Percentiles rank a stretch among this genome's conserved stretches.
Conservation (phyloP, 2,113 vertebrate genomes). For the Pandion haliaetus region DNA sequence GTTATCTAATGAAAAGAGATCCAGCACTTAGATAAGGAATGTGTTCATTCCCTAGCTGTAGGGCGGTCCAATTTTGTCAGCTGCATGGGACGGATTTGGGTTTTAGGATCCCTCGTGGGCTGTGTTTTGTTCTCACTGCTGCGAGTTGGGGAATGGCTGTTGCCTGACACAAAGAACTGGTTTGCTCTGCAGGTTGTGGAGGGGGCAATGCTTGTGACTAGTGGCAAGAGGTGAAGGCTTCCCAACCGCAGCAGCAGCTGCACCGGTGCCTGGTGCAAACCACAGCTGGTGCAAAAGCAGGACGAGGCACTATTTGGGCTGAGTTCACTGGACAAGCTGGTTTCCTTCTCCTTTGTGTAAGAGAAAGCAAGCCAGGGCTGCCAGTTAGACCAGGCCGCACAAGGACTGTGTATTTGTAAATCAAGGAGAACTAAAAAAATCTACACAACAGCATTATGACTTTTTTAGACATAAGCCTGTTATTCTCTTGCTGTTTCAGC, state of each 20-base stretch:
- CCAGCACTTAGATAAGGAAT: not conserved
- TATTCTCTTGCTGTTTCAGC: not conserved
- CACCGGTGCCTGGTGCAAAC: fast-evolving
- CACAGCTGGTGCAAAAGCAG: not conserved
- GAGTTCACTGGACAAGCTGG: not conserved
- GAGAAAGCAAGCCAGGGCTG: not conserved
- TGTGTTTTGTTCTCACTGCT: not conserved
- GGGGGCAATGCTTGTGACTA: not conserved
- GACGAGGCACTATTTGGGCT: not conserved
- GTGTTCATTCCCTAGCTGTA: not conserved
- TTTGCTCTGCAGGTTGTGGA: not conserved
- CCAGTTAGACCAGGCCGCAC: not conserved
- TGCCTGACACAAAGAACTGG: not conserved
- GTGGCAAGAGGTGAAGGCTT: not conserved
- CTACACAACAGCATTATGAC: not conserved
- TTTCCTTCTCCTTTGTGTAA: not conserved
- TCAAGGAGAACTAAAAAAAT: not conserved
- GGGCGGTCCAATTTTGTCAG: not conserved
- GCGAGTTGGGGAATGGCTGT: not conserved
- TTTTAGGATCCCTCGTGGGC: not conserved
- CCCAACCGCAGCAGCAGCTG: fast-evolving
- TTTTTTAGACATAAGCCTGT: not conserved
- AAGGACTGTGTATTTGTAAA: not conserved
- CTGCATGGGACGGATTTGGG: not conserved
- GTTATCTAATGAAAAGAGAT: not conserved